A percentile compares a stretch with the other conserved stretches of the same genome.
Evolutionary conservation across 2,888 invertebrate species (phyloP).

Genomic region (Leptura quadrifasciata): DNA sequence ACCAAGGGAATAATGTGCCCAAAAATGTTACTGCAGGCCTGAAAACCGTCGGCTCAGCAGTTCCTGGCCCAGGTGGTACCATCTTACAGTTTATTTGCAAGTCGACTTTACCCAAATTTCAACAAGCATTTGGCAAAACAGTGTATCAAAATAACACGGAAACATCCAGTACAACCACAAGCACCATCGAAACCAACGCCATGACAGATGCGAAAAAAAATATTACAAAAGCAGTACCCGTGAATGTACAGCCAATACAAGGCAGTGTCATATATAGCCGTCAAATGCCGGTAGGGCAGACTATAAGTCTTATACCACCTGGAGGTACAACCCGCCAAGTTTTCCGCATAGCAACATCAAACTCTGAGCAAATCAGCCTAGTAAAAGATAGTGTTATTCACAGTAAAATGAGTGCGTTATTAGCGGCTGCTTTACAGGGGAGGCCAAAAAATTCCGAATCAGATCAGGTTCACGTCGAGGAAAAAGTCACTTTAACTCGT

Average conservation of each 20-base stretch:
- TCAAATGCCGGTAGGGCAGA: conserved; percentile 81
- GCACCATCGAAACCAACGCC: conserved; percentile 50
- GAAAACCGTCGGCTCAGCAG: conserved; percentile 55
- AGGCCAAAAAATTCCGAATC: conserved; percentile 67
- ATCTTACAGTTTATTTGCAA: conserved; percentile 80
- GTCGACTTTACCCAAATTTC: conserved; percentile 83
- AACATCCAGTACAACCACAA: conserved; percentile 56
- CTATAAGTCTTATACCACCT: conserved; percentile 77
- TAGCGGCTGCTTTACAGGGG: conserved; percentile 73
- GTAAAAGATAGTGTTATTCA: conserved; percentile 74
- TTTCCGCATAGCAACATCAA: conserved; percentile 72
- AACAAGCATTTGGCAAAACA: conserved; percentile 86
- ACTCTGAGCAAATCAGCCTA: conserved; percentile 71
- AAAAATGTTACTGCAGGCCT: conserved; percentile 59
- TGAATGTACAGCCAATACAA: conserved; percentile 79
- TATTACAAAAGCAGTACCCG: conserved; percentile 75
- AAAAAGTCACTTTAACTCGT: conserved; percentile 64
- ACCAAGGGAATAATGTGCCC: conserved; percentile 49
- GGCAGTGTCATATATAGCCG: conserved; percentile 84
- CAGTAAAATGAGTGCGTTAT: conserved; percentile 74
- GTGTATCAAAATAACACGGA: conserved; percentile 75
- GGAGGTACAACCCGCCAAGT: conserved; percentile 70
- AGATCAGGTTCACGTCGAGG: conserved; percentile 59
- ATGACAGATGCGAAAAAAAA: conserved; percentile 67
- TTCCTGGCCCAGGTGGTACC: conserved; percentile 64